Evolutionary conservation across 2,888 invertebrate species (phyloP), one percentile per base, ranked within the genome.

Genomic region (Drosophila anomelani): DNA sequence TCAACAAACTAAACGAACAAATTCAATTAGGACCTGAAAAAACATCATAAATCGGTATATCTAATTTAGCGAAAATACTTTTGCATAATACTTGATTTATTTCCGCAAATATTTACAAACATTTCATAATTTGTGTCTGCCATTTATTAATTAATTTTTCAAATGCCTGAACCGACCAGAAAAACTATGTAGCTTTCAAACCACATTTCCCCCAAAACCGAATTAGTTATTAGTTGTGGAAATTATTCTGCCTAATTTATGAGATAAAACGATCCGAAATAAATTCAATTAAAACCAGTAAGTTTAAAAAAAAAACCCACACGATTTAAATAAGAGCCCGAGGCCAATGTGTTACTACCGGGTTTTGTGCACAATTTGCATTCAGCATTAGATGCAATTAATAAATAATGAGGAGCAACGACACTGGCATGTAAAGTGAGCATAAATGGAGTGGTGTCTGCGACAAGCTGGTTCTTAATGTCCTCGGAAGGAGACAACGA

Each of bases 311-410:
- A 17, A 59, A 26, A 44, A 20, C 20, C 20, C 20, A 20, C 20
- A 20, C 20, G 20, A 20, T 20, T 51, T 55, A 49, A 49, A 54
- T 46, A 20, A 23, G 23, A 57, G n/a, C 29, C 63, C 7, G 9
- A 23, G 39, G 44, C 43, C 15, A 17, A 23, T n/a, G 43, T n/a
- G 43, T 49, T 29, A 26, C 51, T 51, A 26, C 51, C 20, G 17
- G 39, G 23, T n/a, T 51, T 51, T 44, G 63, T 57, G 46, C 51
- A 32, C 57, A 58, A 67, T 68, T 70, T 81, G 72, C 77, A 78
- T 60, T 60, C 67, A 54, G 68, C 69, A 77, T 72, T 71, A 61
- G 73, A 80, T 80, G 59, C 77, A 77, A 83, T 88, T 86, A 88
- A 79, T 84, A 80, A 85, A 83, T 85, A 85, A 84, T 80, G 68